Evolutionary conservation across 2,888 invertebrate species (phyloP).

Genomic region (Ophion ventricosus): DNA sequence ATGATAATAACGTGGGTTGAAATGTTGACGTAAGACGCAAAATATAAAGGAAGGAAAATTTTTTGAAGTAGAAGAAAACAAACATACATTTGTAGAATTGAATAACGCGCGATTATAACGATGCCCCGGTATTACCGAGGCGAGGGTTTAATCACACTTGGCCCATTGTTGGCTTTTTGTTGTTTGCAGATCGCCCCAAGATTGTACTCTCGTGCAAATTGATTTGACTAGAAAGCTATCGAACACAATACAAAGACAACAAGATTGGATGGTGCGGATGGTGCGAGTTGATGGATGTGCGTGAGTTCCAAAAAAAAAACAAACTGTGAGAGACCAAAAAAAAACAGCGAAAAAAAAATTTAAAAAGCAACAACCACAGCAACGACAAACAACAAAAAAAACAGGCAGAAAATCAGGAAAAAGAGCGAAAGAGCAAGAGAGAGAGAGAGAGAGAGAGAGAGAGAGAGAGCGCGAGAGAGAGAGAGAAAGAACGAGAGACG

Average conservation of each 20-base stretch:
- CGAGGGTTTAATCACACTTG: constrained; percentile 70
- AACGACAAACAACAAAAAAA: constrained; percentile 17
- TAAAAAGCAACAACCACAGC: constrained; percentile 33
- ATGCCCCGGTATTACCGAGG: constrained; percentile 40
- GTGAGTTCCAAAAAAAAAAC: constrained; percentile 77
- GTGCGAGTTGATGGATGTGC: constrained; percentile 82
- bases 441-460: background rate
- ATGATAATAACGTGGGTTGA: background rate
- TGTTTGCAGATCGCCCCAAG: constrained; percentile 82
- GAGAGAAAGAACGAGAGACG: background rate
- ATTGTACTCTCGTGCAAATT: constrained; percentile 82
- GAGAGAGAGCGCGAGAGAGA: background rate
- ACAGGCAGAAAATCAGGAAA: constrained; percentile 71
- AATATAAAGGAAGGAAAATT: background rate
- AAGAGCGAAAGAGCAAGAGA: constrained; percentile 45
- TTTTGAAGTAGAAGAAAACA: background rate
- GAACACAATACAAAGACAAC: constrained; percentile 83
- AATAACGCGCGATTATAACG: constrained; percentile 40
- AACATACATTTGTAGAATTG: constrained; percentile 53
- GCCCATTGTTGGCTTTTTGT: constrained; percentile 77
- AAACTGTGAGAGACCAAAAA: constrained; percentile 52
- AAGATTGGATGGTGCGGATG: constrained; percentile 82
- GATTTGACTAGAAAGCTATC: constrained; percentile 83
- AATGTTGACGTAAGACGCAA: background rate
- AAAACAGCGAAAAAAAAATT: constrained; percentile 31